Conservation (phyloP, 1,140 invertebrate genomes). For the Drosophila navojoa region DNA sequence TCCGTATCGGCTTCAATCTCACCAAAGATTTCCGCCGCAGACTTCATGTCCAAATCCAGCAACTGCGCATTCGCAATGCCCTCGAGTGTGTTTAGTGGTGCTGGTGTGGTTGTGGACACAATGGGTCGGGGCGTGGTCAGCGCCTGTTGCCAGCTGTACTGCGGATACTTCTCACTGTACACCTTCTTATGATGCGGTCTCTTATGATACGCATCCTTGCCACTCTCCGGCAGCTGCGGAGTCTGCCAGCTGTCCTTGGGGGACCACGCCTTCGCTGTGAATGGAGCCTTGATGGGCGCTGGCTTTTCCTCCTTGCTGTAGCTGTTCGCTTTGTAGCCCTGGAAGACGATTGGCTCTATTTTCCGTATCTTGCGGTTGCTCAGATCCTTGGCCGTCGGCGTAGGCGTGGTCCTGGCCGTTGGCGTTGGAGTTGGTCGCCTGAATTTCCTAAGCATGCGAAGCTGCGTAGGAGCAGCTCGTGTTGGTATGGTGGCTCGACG, state of each 20-base stretch:
- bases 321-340: background rate
- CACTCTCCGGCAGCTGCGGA: constrained; percentile 32
- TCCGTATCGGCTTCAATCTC: constrained; percentile 32
- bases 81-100: background rate
- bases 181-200: constrained; percentile 39
- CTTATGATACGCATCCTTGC: constrained; percentile 40
- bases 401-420: background rate
- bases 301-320: background rate
- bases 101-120: background rate
- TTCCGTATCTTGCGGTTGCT: constrained; percentile 69
- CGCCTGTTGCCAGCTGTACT: background rate
- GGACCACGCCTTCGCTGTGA: constrained; percentile 24
- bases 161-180: constrained; percentile 22
- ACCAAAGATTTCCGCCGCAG: constrained; percentile 11
- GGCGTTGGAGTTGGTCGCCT: constrained; percentile 18
- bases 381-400: constrained; percentile 31
- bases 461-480: background rate
- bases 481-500: background rate
- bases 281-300: constrained; percentile 8
- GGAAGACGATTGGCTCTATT: constrained; percentile 28
- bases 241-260: constrained; percentile 61
- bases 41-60: constrained; percentile 17
- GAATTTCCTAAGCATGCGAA: constrained; percentile 2
- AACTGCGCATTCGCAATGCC: constrained; percentile 29
- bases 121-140: background rate